Conservation (phyloP, 2,797 vertebrate genomes). For the Taeniopygia guttata region DNA sequence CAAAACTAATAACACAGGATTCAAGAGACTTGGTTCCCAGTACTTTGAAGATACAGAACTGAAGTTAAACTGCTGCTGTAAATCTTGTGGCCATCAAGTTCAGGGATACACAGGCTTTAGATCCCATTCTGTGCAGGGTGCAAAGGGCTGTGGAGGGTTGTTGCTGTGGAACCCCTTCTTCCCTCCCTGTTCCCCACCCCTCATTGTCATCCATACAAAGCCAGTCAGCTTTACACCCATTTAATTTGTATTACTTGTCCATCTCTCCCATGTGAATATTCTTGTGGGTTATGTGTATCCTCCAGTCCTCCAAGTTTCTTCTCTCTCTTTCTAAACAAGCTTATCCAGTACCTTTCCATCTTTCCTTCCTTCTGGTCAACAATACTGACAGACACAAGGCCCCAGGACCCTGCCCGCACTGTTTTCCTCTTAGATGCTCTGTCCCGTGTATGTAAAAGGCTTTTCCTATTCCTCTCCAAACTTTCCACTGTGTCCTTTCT, state of each 20-base stretch:
- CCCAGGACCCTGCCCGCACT: accelerated
- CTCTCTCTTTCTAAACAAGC: not conserved
- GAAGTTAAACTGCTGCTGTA: not conserved
- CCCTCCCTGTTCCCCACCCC: not conserved
- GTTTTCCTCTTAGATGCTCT: not conserved
- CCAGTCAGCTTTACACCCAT: not conserved
- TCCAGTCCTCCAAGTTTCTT: not conserved
- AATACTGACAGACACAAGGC: not conserved
- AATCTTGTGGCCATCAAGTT: not conserved
- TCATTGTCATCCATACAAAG: not conserved
- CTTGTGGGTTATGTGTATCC: not conserved
- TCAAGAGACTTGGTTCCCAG: not conserved
- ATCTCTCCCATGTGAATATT: not conserved
- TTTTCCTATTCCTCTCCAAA: not conserved
- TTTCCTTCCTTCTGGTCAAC: not conserved
- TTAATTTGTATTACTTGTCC: not conserved
- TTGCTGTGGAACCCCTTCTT: not conserved
- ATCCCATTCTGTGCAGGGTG: accelerated
- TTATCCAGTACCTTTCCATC: not conserved
- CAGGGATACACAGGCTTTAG: not conserved
- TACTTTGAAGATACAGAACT: not conserved
- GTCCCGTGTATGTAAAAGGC: not conserved
- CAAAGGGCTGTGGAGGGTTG: not conserved
- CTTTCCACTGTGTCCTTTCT: not conserved
- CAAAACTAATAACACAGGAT: not conserved